Base-by-base conservation (phyloP, 2,888 invertebrate genomes). In the Margaritifera margaritifera region DNA sequence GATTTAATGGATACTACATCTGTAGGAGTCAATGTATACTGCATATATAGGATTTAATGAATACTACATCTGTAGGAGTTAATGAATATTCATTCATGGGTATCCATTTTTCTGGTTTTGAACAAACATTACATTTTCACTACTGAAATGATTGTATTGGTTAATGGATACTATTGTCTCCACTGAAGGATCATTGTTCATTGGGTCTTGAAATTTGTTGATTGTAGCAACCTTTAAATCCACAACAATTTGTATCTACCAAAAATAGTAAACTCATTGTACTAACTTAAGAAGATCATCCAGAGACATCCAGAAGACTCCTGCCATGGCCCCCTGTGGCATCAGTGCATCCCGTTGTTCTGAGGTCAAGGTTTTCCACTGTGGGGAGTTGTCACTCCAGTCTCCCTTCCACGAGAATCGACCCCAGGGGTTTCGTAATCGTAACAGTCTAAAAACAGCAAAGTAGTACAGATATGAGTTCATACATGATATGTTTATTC, bases 281-380 rank as follows among this genome's bases (percentile, higher is more conserved):
- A 64, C 92, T 91, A 86, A 96, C 93, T 94, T 96, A 75, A 97
- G 92, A 77, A 98, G 95, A 88, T 98, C 98, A 80, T 95, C 94
- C 87, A 98, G 97, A 31, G 97, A 95, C 89, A 99, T 98, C 99
- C 99, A 99, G 91, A 99, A 99, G 5, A 98, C 96, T 11, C 98
- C 99, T 84, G 98, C 95, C 24, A 93, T 93, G 64, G 93, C 93
- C 61, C 95, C 95, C 81, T 94, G 93, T 0, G 95, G 94, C 94
- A 95, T 94, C 55, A 96, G 89, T 81, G 93, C 92, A 64, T 93
- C 92, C n/a, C 93, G 91, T 65, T 93, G 92, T 0, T 92, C 90
- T 0, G 94, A 93, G 22, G 80, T 71, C 15, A 86, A 78, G 25
- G 74, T 78, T 24, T 84, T 72, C 96, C 96, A 96, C 73, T 83